phyloP scores from a whole-genome alignment of 2,797 vertebrate genomes.

The Amblyopsis hoosieri region DNA sequence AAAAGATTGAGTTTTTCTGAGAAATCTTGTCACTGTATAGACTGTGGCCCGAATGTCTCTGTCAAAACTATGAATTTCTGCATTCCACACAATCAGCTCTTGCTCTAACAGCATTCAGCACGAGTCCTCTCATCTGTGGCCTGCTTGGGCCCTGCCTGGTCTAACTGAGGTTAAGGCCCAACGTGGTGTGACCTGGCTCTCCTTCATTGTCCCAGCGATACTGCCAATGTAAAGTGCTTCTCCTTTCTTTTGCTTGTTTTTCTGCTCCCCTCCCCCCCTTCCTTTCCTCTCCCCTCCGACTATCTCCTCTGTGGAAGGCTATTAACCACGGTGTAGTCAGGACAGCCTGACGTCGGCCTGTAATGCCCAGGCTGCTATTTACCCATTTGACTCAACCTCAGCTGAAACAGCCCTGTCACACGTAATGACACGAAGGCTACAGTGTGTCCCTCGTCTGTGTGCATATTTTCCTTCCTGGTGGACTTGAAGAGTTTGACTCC shows the following conservation, averaged over 20 bases:
- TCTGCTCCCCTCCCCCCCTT: slow-evolving; percentile 10
- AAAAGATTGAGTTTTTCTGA: neutral
- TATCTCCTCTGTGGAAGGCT: slow-evolving; percentile 28
- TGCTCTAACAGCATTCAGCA: slow-evolving; percentile 16
- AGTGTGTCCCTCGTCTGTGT: slow-evolving; percentile 12
- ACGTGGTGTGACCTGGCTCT: slow-evolving; percentile 20
- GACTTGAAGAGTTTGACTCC: slow-evolving; percentile 23
- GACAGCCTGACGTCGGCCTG: slow-evolving; percentile 29
- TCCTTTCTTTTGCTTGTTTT: slow-evolving; percentile 27
- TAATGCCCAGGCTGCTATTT: slow-evolving; percentile 19
- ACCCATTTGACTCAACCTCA: slow-evolving; percentile 7
- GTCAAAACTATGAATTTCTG: neutral
- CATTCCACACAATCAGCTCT: slow-evolving; percentile 17
- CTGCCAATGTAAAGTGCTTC: slow-evolving; percentile 25
- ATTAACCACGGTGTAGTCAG: slow-evolving; percentile 29
- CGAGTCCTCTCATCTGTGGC: slow-evolving; percentile 11
- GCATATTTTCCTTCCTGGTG: slow-evolving; percentile 24
- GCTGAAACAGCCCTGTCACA: slow-evolving; percentile 15
- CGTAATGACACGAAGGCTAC: slow-evolving; percentile 19
- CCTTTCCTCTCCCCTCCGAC: neutral
- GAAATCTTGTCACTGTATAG: neutral
- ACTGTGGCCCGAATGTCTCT: neutral
- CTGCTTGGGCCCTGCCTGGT: slow-evolving; percentile 18
- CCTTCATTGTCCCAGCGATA: slow-evolving; percentile 29
- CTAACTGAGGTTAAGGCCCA: slow-evolving; percentile 34